Conservation (phyloP, 2,888 invertebrate genomes). For the Patella caerulea region DNA sequence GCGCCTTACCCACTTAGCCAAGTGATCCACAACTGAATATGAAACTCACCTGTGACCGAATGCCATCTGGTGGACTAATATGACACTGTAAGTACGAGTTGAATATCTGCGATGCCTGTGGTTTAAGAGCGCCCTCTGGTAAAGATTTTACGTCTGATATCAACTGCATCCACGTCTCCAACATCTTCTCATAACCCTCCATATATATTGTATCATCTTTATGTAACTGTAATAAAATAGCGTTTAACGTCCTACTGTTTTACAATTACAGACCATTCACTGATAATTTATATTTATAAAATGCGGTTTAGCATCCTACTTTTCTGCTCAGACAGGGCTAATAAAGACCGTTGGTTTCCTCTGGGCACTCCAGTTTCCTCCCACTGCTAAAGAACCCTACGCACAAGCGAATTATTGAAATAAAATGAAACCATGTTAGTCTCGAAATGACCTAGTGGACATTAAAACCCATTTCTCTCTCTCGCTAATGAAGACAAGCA, state of each 20-base stretch:
- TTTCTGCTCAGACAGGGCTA: not conserved
- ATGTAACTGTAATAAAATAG: constrained; percentile 48
- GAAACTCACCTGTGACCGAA: constrained; percentile 75
- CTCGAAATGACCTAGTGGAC: no score
- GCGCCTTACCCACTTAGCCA: no score
- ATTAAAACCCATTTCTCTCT: no score
- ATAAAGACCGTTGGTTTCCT: no score
- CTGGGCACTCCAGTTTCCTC: no score
- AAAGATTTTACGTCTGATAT: constrained; percentile 72
- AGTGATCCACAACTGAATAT: no score
- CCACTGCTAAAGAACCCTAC: no score
- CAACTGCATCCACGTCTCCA: constrained; percentile 80
- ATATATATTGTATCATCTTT: constrained; percentile 75
- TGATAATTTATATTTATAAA: not conserved
- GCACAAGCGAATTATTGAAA: no score
- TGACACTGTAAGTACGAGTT: constrained; percentile 86
- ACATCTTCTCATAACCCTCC: constrained; percentile 80
- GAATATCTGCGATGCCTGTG: constrained; percentile 76
- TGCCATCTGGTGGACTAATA: constrained; percentile 86
- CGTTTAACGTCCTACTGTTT: not conserved
- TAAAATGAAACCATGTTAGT: no score
- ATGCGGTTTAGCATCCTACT: not conserved
- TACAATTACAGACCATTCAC: not conserved
- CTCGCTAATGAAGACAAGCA: not conserved
- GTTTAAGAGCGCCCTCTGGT: constrained; percentile 54